Evolutionary conservation across 2,113 vertebrate genomes (phyloP), one percentile per base, ranked within the genome.

Genomic region (Micromys minutus): DNA sequence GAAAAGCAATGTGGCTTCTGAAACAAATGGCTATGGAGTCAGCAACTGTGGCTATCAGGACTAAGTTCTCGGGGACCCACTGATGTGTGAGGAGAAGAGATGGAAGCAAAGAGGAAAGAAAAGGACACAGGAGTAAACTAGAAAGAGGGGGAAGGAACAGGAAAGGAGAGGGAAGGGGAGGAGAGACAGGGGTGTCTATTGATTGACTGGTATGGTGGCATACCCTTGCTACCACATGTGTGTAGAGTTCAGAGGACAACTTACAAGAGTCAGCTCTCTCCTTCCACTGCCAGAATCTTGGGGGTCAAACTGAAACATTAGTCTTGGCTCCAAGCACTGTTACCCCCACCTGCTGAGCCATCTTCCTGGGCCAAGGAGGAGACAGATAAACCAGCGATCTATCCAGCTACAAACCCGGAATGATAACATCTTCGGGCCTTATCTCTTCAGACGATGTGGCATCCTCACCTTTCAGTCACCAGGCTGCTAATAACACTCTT

Each of bases 1-100:
- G 59, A 34, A 47, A 84, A 80, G 45, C n/a, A 67, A 72, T 21
- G 2, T 90, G 71, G 55, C 31, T 95, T 96, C 92, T 72, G 57
- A 77, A 89, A 75, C 55, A 79, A 91, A 69, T 15, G 71, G 21
- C 59, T 42, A 31, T 34, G 31, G 88, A 81, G 81, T 39, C 57
- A 91, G 74, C 75, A 81, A 39, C 24, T 45, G 0, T 11, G 39
- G 55, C 3, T 39, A 29, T 31, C 29, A 55, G 80, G 8, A 39
- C 71, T 36, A 59, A 88, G 65, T 50, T 89, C 88, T 93, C 47
- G 47, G 42, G 19, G 39, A 85, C 24, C 31, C 71, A n/a, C 47
- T 26, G 26, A 75, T 90, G 21, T 52, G 74, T 42, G 45, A 89
- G 81, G 50, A 42, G 9, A 55, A 5, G 17, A 76, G 21, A 1